Base-by-base conservation (phyloP, 2,888 invertebrate genomes). In the Adela reaumurella region DNA sequence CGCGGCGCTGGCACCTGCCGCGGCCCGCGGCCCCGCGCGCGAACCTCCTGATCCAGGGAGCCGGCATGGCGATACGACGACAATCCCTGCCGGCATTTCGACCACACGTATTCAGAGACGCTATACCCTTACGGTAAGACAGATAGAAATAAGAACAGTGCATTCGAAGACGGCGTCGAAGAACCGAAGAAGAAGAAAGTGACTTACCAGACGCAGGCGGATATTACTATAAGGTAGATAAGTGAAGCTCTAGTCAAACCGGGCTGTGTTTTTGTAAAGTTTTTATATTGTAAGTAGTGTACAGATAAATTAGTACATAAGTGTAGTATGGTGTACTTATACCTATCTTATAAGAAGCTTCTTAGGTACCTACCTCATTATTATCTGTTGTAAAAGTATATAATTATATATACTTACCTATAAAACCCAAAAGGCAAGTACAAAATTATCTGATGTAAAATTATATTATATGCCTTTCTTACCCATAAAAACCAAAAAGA, bases 41-140 rank as follows among this genome's bases (percentile, higher is more conserved):
- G 74, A 0, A 76, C 74, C 53, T 74, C 77, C 59, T 74, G 77
- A 76, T 74, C 76, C 56, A 65, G 70, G 51, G 67, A 63, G 46
- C 73, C 52, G 53, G 74, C 62, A 58, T 55, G 48, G 51, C 55
- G 24, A 4, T 8, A 6, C 54, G 68, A 67, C 53, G 55, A 58
- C 52, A 71, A 61, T 62, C 48, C 55, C 73, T 48, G 56, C 54
- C 43, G 64, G 64, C 46, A 48, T 2, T 11, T 29, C 56, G 19
- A 43, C 2, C 24, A 43, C 29, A 64, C 49, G 5, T 24, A 24
- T 8, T 4, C 24, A 24, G 24, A 24, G 4, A 4, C 24, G 5
- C 8, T 24, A 24, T 24, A 24, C 24, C 24, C 8, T 4, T 24
- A 24, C 8, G 8, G 24, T 4, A 24, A 24, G 8, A 24, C 24